Percentiles rank a stretch among this genome's conserved stretches.
Evolutionary conservation across 2,888 invertebrate genomes (phyloP).

Genomic region (Lobophora halterata): DNA sequence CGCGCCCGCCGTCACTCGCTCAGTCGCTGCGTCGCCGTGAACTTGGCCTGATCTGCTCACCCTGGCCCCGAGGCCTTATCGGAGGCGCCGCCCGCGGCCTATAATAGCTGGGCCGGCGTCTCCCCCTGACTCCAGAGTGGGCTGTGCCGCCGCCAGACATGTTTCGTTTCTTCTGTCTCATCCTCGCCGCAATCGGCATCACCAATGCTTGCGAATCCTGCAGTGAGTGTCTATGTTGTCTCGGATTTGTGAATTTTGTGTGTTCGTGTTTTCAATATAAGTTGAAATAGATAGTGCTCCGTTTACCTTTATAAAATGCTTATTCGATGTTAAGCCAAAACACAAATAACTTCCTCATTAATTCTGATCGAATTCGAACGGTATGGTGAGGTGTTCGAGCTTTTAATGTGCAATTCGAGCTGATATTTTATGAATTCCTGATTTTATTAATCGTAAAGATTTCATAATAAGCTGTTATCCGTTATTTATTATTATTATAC

Average conservation of each 20-base stretch:
- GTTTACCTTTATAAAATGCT: conserved; percentile 6
- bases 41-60: conserved; percentile 73
- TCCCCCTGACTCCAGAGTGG: conserved; percentile 70
- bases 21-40: conserved; percentile 73
- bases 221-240: conserved; percentile 63
- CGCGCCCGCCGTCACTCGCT: conserved; percentile 54
- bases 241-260: conserved; percentile 21
- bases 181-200: conserved; percentile 53
- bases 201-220: conserved; percentile 70
- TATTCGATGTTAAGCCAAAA: conserved; percentile 3
- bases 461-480: conserved; percentile 23
- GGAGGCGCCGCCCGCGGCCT: conserved; percentile 76
- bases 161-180: conserved; percentile 68
- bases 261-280: conserved; percentile 10
- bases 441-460: conserved; percentile 22
- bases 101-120: conserved; percentile 78
- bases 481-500: conserved; percentile 31
- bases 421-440: conserved; percentile 22
- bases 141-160: conserved; percentile 71
- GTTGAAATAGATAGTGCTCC: conserved; percentile 6
- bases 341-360: conserved; percentile 19
- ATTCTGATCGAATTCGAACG: conserved; percentile 22
- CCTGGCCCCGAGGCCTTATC: conserved; percentile 75
- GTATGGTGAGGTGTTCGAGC: conserved; percentile 26
- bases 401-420: conserved; percentile 19